phyloP scores from a whole-genome alignment of 1,140 invertebrate genomes.

The Ceratosolen solmsi region DNA sequence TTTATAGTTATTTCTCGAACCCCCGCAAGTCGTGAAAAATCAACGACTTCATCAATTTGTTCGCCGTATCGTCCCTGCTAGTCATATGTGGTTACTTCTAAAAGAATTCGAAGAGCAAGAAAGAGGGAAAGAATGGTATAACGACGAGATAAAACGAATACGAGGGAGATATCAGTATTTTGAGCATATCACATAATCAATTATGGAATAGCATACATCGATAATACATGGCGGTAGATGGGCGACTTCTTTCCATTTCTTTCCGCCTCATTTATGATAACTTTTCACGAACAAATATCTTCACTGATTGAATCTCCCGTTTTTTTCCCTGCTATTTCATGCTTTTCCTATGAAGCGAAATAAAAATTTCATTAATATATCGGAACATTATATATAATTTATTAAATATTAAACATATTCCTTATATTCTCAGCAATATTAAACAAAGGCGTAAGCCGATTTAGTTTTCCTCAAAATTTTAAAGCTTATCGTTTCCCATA shows the following conservation, averaged over 20 bases:
- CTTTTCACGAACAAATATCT: neutral
- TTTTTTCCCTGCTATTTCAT: neutral
- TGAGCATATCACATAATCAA: neutral
- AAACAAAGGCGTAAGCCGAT: no score
- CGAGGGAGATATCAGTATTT: neutral
- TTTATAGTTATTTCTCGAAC: neutral
- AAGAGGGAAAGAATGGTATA: neutral
- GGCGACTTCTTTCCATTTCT: neutral
- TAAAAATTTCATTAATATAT: no score
- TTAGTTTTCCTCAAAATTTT: no score
- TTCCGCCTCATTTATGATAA: neutral
- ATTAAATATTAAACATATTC: no score
- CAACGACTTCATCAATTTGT: constrained; percentile 40
- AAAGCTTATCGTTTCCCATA: no score
- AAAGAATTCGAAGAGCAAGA: neutral
- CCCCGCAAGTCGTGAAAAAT: constrained; percentile 18
- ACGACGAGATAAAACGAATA: neutral
- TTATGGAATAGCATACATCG: neutral
- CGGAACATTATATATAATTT: no score
- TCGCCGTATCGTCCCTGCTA: neutral
- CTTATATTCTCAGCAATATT: no score
- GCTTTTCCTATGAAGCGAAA: no score
- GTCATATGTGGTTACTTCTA: no score
- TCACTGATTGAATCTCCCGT: neutral
- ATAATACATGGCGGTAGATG: neutral